Evolutionary conservation across 2,888 invertebrate species (phyloP).

Genomic region (Agriopis marginaria): DNA sequence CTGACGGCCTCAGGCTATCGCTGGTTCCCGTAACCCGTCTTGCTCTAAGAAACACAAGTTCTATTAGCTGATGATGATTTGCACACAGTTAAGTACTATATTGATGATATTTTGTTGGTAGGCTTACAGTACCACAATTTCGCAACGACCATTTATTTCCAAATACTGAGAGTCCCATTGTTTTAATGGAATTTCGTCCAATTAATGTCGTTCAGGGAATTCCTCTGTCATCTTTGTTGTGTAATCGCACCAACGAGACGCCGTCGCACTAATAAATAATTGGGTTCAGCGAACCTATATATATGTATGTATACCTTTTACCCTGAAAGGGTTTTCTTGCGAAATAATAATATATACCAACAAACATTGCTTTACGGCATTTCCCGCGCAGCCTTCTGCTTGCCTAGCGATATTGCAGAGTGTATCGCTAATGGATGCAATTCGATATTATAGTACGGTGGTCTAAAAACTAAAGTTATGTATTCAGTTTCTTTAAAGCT

Average conservation of each 20-base stretch:
- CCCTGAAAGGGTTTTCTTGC: background rate
- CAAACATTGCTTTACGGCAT: too few relatives aligned
- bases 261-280: background rate
- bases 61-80: background rate
- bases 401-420: too few relatives aligned
- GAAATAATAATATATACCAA: background rate
- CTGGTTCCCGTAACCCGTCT: background rate
- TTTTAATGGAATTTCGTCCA: conserved; percentile 1
- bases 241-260: conserved; percentile 2
- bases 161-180: conserved; percentile 11
- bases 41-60: background rate
- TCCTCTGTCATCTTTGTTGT: conserved; percentile 5
- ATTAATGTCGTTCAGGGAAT: conserved; percentile 14
- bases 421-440: too few relatives aligned
- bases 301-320: background rate
- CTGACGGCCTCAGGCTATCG: background rate
- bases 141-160: background rate
- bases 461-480: too few relatives aligned
- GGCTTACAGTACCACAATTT: background rate
- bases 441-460: too few relatives aligned
- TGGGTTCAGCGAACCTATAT: conserved; percentile 3
- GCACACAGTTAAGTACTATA: background rate
- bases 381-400: too few relatives aligned
- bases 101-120: background rate
- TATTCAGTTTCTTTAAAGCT: too few relatives aligned